Percentiles rank a stretch among this genome's conserved stretches.
Evolutionary conservation across 2,888 invertebrate genomes (phyloP).

Genomic region (Aporophyla lueneburgensis): DNA sequence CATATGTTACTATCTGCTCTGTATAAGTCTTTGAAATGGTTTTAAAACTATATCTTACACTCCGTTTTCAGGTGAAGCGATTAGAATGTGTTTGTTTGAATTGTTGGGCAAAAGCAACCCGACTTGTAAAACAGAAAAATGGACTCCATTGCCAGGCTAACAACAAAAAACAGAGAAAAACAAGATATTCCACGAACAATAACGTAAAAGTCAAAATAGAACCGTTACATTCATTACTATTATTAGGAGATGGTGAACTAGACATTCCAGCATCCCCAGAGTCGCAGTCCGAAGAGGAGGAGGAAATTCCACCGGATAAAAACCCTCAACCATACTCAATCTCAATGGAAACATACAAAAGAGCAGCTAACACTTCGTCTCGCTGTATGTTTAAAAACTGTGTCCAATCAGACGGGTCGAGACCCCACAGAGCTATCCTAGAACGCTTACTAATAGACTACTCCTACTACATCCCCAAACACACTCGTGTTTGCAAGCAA

Average conservation of each 20-base stretch:
- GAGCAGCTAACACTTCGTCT: slow-evolving; percentile 2
- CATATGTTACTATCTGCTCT: no score
- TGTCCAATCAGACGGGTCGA: not conserved
- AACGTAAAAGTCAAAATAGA: slow-evolving; percentile 18
- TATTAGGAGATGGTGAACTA: slow-evolving; percentile 25
- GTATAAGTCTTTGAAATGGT: not conserved
- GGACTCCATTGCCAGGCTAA: no score
- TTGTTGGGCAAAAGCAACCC: not conserved
- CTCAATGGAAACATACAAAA: not conserved
- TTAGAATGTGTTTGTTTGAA: not conserved
- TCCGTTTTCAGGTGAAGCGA: slow-evolving; percentile 29
- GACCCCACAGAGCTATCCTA: not conserved
- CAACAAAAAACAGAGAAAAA: not conserved
- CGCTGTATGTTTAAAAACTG: slow-evolving; percentile 38
- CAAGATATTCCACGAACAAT: not conserved
- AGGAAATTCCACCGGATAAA: slow-evolving; percentile 3
- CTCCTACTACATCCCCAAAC: slow-evolving; percentile 7
- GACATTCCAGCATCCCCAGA: slow-evolving; percentile 38
- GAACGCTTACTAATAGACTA: slow-evolving; percentile 38
- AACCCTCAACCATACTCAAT: slow-evolving; percentile 4
- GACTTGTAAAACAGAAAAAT: not conserved
- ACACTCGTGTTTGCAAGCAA: slow-evolving; percentile 1
- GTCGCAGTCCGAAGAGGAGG: not conserved
- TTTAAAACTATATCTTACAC: not conserved
- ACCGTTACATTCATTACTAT: not conserved